These are phyloP conservation scores for Crepidodera aurea DNA, from an alignment of 2,888 invertebrate genomes.

Conservation along the genomic window DNA sequence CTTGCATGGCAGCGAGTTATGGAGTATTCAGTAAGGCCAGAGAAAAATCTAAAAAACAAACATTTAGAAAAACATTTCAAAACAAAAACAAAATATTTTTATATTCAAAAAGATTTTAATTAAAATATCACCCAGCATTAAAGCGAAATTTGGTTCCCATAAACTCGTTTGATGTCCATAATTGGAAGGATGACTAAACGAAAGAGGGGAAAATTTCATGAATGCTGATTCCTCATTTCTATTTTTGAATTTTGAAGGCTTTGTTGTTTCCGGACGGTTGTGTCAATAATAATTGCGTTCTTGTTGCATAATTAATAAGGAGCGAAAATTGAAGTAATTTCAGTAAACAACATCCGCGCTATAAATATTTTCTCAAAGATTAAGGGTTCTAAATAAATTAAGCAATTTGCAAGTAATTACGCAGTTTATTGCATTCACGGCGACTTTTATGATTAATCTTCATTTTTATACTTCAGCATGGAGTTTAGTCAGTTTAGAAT, in stretches of 20 bases:
- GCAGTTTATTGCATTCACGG: not conserved
- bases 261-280: conserved; percentile 7
- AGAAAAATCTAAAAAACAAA: too few relatives aligned
- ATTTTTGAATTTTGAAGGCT: conserved; percentile 14
- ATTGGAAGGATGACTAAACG: not conserved
- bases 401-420: not conserved
- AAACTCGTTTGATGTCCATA: not conserved
- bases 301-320: conserved; percentile 17
- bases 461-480: too few relatives aligned
- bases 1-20: too few relatives aligned
- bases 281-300: conserved; percentile 18
- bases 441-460: not conserved
- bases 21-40: too few relatives aligned
- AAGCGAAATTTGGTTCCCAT: not conserved
- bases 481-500: too few relatives aligned
- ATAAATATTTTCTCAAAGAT: conserved; percentile 3
- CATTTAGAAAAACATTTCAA: too few relatives aligned
- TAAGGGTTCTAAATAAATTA: not conserved
- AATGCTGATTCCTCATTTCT: conserved; percentile 20
- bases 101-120: not conserved
- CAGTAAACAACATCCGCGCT: not conserved
- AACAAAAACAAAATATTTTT: too few relatives aligned
- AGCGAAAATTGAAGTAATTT: conserved; percentile 10
- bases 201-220: conserved; percentile 13
- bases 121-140: not conserved